Evolutionary conservation across 2,797 vertebrate genomes (phyloP).

Genomic region (Enteromius viviparus): DNA sequence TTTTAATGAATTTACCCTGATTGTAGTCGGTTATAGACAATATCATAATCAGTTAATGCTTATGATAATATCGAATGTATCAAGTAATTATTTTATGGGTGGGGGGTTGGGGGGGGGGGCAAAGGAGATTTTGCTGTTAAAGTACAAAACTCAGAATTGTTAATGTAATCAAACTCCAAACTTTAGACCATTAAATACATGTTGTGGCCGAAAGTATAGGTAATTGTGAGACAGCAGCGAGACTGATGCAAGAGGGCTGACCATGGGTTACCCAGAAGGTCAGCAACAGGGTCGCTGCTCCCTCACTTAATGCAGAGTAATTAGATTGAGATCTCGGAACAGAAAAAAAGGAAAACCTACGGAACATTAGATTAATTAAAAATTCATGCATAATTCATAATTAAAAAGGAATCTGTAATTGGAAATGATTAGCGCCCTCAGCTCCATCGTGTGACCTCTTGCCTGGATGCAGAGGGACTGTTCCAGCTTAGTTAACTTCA

Average conservation of each 20-base stretch:
- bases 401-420: conserved; percentile 86
- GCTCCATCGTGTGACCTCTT: conserved; percentile 76
- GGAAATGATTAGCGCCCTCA: conserved; percentile 81
- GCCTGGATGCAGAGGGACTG: conserved; percentile 66
- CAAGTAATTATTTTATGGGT: not conserved
- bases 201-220: conserved; percentile 67
- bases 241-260: conserved; percentile 80
- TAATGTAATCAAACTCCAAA: conserved; percentile 35
- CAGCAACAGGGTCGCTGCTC: conserved; percentile 74
- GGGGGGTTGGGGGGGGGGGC: too few species aligned
- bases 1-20: not conserved
- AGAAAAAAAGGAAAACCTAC: conserved; percentile 69
- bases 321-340: conserved; percentile 81
- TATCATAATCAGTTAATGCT: not conserved
- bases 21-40: not conserved
- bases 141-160: conserved; percentile 20
- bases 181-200: conserved; percentile 69
- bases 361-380: conserved; percentile 88
- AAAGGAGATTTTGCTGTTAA: conserved; percentile 13
- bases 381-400: conserved; percentile 88
- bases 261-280: conserved; percentile 72
- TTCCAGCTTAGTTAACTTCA: conserved; percentile 75
- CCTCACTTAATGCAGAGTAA: conserved; percentile 80
- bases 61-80: not conserved
- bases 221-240: conserved; percentile 65